Evolutionary conservation across 2,888 invertebrate species (phyloP), one percentile per base, ranked within the genome.

Genomic region (Cotesia congregata): DNA sequence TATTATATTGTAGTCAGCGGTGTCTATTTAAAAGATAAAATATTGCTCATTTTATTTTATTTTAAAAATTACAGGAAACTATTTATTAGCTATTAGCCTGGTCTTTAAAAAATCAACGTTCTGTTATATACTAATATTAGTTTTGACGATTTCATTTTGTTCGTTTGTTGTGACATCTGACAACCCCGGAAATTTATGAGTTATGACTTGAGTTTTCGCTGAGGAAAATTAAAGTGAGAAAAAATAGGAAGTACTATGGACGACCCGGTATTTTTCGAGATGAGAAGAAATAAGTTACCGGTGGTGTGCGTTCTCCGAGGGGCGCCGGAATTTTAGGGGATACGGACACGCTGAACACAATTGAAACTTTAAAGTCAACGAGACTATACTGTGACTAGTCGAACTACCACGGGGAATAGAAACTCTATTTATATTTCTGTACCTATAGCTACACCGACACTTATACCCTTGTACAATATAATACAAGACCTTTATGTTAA

Each of bases 281-380:
- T 30, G 30, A 30, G 68, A n/a, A 62, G 77, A 77, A 74, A 78
- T 81, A 83, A 83, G 83, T 82, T 81, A 83, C 81, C 82, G 75
- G 81, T 30, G 80, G 60, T 61, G 79, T 73, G 78, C 17, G 79
- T 73, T 79, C 72, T 30, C 30, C 30, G 30, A 71, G 76, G 71
- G 74, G 74, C 76, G 76, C 64, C 3, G 50, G 50, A 6, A 50
- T 50, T 50, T 50, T 50, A 50, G 12, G 9, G 50, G 50, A 12
- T 12, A 50, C 50, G 50, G 50, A 7, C 12, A 12, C 3, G 30
- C 30, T 30, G 30, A 30, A 30, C 12, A 50, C 50, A 50, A 12
- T 50, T 50, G 50, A 50, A 50, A 50, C 50, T 50, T 50, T 50
- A 50, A 50, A 50, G 50, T 50, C 50, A 50, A 50, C 12, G 50